Evolutionary conservation across 1,140 invertebrate genomes (phyloP).

Genomic region (Chelonus insularis): DNA sequence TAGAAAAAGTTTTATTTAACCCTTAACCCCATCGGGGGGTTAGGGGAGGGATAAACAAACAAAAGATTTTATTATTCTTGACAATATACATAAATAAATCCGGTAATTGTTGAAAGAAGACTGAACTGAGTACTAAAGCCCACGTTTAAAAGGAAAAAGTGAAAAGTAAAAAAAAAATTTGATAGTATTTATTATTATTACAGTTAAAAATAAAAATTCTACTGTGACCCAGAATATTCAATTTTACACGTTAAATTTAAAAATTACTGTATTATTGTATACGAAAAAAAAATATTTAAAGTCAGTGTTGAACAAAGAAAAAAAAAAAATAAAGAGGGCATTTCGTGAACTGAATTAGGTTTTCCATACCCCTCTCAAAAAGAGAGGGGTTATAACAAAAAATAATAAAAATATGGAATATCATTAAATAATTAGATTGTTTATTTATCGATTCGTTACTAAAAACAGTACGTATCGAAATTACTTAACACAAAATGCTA

Average conservation of each 20-base stretch:
- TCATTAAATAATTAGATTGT: too few relatives aligned
- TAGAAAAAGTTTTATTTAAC: background rate
- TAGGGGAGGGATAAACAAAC: too few relatives aligned
- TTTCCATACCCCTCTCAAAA: background rate
- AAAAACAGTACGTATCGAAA: too few relatives aligned
- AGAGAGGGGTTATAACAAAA: background rate
- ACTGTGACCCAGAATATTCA: too few relatives aligned
- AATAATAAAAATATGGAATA: too few relatives aligned
- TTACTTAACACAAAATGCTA: too few relatives aligned
- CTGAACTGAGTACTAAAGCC: background rate
- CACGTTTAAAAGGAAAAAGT: background rate
- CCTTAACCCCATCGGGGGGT: background rate
- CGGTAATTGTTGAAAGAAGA: background rate
- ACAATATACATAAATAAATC: constrained; percentile 19
- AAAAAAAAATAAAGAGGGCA: background rate
- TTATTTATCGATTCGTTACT: too few relatives aligned
- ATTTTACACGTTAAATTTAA: background rate
- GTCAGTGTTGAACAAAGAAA: background rate
- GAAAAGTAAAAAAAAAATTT: background rate
- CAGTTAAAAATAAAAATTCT: too few relatives aligned
- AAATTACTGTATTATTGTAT: background rate
- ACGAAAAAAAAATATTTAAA: background rate
- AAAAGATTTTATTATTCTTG: background rate
- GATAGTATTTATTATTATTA: background rate
- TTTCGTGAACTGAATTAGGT: background rate